These are phyloP conservation scores for Xenentodon cancila DNA, from an alignment of 2,797 vertebrate species.

Conservation along the genomic window DNA sequence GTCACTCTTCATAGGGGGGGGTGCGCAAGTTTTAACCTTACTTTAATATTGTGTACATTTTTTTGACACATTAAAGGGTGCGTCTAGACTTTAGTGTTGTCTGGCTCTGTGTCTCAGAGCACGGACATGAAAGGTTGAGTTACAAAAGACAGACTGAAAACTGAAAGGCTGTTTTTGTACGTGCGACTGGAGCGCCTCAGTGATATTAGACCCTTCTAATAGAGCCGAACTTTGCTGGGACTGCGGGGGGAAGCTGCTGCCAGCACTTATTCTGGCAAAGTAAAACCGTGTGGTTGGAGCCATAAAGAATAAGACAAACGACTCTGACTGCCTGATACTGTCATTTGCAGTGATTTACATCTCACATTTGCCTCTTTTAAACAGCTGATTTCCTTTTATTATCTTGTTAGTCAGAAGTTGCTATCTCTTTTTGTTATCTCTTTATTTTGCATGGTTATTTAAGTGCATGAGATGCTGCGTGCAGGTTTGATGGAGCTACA, in stretches of 20 bases:
- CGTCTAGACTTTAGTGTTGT: slow-evolving; percentile 58
- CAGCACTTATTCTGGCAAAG: slow-evolving; percentile 37
- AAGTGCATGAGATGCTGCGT: slow-evolving; percentile 35
- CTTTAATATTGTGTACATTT: slow-evolving; percentile 46
- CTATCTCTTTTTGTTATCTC: slow-evolving; percentile 31
- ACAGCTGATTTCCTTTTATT: slow-evolving; percentile 37
- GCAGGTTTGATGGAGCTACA: slow-evolving; percentile 32
- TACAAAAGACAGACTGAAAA: slow-evolving; percentile 61
- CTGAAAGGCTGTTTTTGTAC: slow-evolving; percentile 50
- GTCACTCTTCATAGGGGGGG: slow-evolving; percentile 18
- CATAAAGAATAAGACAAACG: slow-evolving; percentile 41
- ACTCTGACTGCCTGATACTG: slow-evolving; percentile 25
- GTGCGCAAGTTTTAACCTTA: slow-evolving; percentile 23
- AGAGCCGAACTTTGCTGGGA: slow-evolving; percentile 42
- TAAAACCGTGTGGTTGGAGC: slow-evolving; percentile 33
- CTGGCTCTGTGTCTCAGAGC: slow-evolving; percentile 56
- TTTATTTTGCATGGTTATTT: slow-evolving; percentile 35
- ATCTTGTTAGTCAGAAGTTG: too few relatives aligned
- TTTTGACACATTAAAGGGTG: slow-evolving; percentile 60
- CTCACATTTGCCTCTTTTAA: slow-evolving; percentile 34
- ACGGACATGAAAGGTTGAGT: slow-evolving; percentile 66
- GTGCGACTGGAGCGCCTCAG: slow-evolving; percentile 57
- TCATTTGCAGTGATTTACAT: slow-evolving; percentile 56
- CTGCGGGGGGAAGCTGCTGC: slow-evolving; percentile 30
- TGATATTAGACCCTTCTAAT: slow-evolving; percentile 59